Evolutionary conservation across 2,888 invertebrate genomes (phyloP).

Genomic region (Periphyllus acericola): DNA sequence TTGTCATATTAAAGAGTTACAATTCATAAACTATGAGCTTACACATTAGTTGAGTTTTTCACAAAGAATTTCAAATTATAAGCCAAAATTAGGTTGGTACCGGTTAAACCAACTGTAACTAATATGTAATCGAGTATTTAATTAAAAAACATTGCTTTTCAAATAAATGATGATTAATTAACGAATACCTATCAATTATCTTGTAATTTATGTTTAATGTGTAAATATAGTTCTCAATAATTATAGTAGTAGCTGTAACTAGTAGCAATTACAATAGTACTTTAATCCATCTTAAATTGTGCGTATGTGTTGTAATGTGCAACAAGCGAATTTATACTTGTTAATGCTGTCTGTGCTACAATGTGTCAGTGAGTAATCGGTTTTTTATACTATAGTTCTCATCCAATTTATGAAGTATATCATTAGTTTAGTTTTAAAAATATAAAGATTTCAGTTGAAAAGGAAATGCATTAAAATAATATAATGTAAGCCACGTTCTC

Average conservation of each 20-base stretch:
- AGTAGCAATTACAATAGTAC: background rate
- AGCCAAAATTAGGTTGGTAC: background rate
- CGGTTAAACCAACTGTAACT: background rate
- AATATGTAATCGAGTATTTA: background rate
- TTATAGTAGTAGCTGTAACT: background rate
- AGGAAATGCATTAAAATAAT: background rate
- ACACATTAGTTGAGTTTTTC: too few relatives aligned
- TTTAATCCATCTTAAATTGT: background rate
- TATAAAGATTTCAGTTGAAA: background rate
- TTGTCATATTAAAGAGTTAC: too few relatives aligned
- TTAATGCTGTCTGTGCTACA: background rate
- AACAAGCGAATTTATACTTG: background rate
- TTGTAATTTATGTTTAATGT: background rate
- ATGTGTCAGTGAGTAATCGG: background rate
- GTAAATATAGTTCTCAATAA: background rate
- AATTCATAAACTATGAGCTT: too few relatives aligned
- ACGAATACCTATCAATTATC: background rate
- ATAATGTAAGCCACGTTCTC: background rate
- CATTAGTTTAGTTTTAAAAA: background rate
- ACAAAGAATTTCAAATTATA: background rate
- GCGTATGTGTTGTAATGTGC: background rate
- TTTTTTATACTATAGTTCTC: background rate
- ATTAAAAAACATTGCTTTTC: background rate
- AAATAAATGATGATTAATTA: background rate
- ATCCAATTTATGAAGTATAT: background rate